These are phyloP conservation scores for Caerostris extrusa DNA, from an alignment of 1,140 invertebrate species.

Conservation along the genomic window DNA sequence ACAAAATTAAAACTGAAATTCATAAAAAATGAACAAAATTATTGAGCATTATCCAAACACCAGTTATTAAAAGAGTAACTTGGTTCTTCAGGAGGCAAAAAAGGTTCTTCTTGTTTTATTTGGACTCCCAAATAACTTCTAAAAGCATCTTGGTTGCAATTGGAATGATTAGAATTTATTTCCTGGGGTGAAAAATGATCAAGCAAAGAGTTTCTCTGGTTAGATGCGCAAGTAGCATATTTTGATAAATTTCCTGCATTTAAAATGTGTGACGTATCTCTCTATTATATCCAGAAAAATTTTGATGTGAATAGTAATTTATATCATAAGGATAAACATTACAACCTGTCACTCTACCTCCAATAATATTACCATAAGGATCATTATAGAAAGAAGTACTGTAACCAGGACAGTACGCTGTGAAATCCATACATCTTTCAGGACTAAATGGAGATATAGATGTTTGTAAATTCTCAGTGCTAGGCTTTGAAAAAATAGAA, in stretches of 20 bases:
- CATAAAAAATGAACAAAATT: neutral
- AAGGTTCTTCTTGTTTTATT: neutral
- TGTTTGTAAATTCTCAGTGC: neutral
- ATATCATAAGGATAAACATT: neutral
- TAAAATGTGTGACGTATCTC: neutral
- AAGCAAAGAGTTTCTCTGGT: neutral
- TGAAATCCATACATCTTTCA: neutral
- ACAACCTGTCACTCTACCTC: neutral
- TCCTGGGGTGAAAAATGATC: neutral
- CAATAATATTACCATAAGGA: neutral
- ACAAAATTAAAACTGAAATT: neutral
- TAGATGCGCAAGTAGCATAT: neutral
- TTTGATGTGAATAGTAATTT: neutral
- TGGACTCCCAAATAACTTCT: neutral
- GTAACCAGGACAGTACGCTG: neutral
- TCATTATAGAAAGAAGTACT: neutral
- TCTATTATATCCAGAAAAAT: neutral
- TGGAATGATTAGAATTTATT: neutral
- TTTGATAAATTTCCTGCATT: neutral
- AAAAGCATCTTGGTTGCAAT: neutral
- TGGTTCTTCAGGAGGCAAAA: neutral
- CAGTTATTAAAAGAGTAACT: conserved; percentile 1
- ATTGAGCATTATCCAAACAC: neutral
- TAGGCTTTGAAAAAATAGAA: neutral
- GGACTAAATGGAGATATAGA: neutral